These are phyloP conservation scores for Zophobas morio DNA, from an alignment of 1,140 invertebrate species.

Conservation along the genomic window DNA sequence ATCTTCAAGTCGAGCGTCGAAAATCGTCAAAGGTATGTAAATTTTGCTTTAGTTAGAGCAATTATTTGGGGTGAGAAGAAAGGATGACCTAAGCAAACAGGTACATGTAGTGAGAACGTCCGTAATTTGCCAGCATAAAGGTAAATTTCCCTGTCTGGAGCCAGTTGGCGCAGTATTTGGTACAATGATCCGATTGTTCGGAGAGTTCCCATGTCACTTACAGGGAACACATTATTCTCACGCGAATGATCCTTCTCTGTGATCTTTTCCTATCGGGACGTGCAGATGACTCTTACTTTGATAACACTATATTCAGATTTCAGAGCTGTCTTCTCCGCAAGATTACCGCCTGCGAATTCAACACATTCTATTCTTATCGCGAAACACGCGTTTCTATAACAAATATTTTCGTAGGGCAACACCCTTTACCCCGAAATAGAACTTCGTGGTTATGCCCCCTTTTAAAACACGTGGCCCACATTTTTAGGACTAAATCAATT, in stretches of 20 bases:
- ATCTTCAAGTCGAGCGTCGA: neutral
- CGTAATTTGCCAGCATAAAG: conserved; percentile 30
- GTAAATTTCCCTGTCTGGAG: conserved; percentile 30
- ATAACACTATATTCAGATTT: conserved; percentile 31
- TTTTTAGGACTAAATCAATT: neutral
- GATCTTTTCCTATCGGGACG: conserved; percentile 25
- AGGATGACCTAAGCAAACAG: conserved; percentile 25
- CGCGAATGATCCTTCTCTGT: conserved; percentile 32
- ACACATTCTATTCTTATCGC: conserved; percentile 33
- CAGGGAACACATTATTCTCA: conserved; percentile 35
- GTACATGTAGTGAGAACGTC: conserved; percentile 25
- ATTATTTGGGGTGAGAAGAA: neutral
- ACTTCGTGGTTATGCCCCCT: neutral
- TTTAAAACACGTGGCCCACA: neutral
- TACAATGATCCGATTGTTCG: conserved; percentile 35
- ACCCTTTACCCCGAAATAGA: neutral
- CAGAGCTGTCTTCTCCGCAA: conserved; percentile 6
- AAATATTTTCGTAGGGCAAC: neutral
- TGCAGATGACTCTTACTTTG: conserved; percentile 6
- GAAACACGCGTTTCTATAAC: neutral
- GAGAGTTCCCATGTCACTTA: conserved; percentile 30
- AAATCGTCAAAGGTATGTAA: conserved; percentile 13
- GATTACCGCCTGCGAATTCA: conserved; percentile 12
- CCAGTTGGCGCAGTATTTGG: conserved; percentile 19
- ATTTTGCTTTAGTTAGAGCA: neutral